phyloP scores from a whole-genome alignment of 2,888 invertebrate species.

The Trisateles emortualis region DNA sequence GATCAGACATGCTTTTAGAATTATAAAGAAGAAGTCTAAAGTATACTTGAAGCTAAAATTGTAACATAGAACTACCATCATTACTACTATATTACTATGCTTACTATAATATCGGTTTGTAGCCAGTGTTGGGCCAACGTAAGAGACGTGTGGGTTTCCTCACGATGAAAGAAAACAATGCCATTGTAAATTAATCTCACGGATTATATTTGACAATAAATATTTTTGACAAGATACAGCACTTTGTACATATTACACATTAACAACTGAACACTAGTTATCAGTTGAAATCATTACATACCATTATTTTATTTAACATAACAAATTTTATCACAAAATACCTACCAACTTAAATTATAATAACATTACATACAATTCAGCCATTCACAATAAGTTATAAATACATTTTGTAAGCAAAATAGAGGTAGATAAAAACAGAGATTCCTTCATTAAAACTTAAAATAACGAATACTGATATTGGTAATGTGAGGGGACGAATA shows the following conservation, averaged over 20 bases:
- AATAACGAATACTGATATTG: conserved; percentile 82
- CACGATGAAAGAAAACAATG: conserved; percentile 46
- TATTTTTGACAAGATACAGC: conserved; percentile 85
- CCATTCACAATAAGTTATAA: conserved; percentile 75
- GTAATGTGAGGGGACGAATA: conserved; percentile 63
- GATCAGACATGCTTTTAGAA: no score
- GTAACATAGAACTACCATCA: no score
- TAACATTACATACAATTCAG: conserved; percentile 68
- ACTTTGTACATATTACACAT: conserved; percentile 77
- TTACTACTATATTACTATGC: no score
- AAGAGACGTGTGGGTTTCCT: no score
- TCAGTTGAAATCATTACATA: conserved; percentile 50
- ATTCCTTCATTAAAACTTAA: conserved; percentile 77
- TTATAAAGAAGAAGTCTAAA: no score
- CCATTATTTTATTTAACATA: conserved; percentile 56
- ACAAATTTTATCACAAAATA: conserved; percentile 80
- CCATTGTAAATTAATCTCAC: conserved; percentile 63
- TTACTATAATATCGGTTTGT: no score
- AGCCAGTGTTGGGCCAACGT: no score
- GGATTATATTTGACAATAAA: conserved; percentile 84
- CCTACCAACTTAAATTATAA: conserved; percentile 56
- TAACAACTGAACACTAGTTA: conserved; percentile 37
- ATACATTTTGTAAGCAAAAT: conserved; percentile 75
- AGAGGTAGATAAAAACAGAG: conserved; percentile 84
- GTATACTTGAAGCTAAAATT: no score